Base-by-base conservation (phyloP, 2,113 vertebrate genomes). In the Martes martes region DNA sequence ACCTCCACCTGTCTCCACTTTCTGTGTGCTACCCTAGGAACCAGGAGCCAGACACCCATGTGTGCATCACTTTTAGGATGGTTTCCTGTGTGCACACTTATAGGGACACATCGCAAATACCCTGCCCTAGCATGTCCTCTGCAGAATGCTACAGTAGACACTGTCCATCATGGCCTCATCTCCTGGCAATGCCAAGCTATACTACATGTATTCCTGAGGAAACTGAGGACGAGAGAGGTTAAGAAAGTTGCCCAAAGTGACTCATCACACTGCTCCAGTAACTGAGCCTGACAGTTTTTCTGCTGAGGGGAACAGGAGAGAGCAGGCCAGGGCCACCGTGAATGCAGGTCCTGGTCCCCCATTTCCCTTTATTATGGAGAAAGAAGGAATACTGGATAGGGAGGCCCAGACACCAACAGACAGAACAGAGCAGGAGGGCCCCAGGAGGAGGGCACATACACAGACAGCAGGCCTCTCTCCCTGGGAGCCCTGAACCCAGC, bases 271-370 rank as follows among this genome's bases (percentile, higher is more conserved):
- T 23, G 36, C 24, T 57, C 39, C 39, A 15, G 4, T 1, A 23
- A 31, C 78, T 81, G 7, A 63, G 76, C 3, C 74, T 36, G 52
- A 39, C 13, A 57, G 50, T 33, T 28, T 83, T 93, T 80, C 61
- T 47, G 31, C 52, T 11, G 19, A 21, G 45, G 1, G n/a, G 1
- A 10, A 1, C 0, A 8, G 63, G 82, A n/a, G 9, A 4, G 19
- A 28, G 57, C 11, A 11, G 39, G 11, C 13, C 0, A 1, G 39
- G 26, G 36, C 23, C 78, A 76, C 19, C 0, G 0, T 36, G 65
- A 96, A 42, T 11, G 15, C 36, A 1, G 8, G 13, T 47, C 4
- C 16, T 3, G 8, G 39, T 45, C 13, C 45, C 3, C 1, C 33
- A 45, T 65, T 63, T 50, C 39, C 73, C 33, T 85, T 87, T 55